Evolutionary conservation across 2,113 vertebrate genomes (phyloP).

Genomic region (Leucoraja erinaceus): DNA sequence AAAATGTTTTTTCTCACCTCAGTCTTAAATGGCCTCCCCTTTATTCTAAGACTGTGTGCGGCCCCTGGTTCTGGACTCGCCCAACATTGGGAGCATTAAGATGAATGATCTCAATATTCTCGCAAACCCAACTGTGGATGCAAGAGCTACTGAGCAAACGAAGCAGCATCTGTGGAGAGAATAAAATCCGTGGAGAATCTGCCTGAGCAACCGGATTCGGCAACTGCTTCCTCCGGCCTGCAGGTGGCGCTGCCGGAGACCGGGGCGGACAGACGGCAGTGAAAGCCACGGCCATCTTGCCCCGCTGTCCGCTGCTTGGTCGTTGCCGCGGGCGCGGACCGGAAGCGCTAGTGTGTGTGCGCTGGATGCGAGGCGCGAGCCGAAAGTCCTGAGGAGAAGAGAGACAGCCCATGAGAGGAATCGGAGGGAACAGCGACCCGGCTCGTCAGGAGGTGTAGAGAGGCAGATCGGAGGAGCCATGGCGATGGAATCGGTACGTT

Average conservation of each 20-base stretch:
- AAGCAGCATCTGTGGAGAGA: too few relatives aligned
- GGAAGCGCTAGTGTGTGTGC: neutral
- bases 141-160: too few relatives aligned
- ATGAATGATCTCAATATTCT: too few relatives aligned
- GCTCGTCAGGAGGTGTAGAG: neutral
- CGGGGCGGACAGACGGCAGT: neutral
- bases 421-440: neutral
- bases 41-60: too few relatives aligned
- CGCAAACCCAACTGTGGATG: too few relatives aligned
- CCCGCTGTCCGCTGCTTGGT: neutral
- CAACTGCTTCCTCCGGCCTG: neutral
- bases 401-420: neutral
- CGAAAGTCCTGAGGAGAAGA: neutral
- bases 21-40: too few relatives aligned
- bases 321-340: neutral
- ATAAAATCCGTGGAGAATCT: too few relatives aligned
- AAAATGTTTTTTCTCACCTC: too few relatives aligned
- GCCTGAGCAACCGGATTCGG: too few relatives aligned
- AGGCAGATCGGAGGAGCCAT: neutral
- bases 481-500: conserved; percentile 16
- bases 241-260: neutral
- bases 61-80: too few relatives aligned
- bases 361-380: neutral
- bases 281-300: neutral
- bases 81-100: too few relatives aligned